phyloP scores from a whole-genome alignment of 2,888 invertebrate species.

The Piscicola geometra region DNA sequence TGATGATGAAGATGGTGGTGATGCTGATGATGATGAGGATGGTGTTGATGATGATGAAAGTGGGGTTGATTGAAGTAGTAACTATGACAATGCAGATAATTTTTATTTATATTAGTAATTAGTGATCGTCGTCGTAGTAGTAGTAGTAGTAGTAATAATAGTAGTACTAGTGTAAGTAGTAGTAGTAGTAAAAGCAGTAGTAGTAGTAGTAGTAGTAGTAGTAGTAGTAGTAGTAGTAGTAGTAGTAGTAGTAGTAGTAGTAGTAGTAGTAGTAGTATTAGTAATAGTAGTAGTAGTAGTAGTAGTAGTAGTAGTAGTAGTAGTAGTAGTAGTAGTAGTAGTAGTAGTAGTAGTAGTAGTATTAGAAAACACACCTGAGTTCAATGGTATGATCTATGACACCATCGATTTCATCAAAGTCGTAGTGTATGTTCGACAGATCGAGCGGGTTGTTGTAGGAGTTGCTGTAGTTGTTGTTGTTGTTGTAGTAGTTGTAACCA shows the following conservation, averaged over 20 bases:
- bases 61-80: neutral
- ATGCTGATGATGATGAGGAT: too few species aligned
- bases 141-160: slow-evolving; percentile 32
- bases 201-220: slow-evolving; percentile 36
- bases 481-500: neutral
- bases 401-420: neutral
- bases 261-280: slow-evolving; percentile 15
- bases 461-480: neutral
- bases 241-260: slow-evolving; percentile 26
- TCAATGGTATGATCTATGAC: neutral
- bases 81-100: neutral
- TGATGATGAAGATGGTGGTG: neutral
- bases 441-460: neutral
- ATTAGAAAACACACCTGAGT: neutral
- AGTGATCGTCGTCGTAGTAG: too few species aligned
- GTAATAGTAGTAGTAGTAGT: slow-evolving; percentile 24
- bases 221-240: slow-evolving; percentile 36
- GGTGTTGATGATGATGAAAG: neutral
- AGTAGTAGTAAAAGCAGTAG: slow-evolving; percentile 34
- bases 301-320: neutral
- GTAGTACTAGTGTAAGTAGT: slow-evolving; percentile 31
- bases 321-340: slow-evolving; percentile 5
- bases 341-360: too few species aligned
- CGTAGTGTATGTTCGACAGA: neutral
- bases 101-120: too few species aligned